A percentile compares a stretch with the other conserved stretches of the same genome.
phyloP scores from a whole-genome alignment of 2,797 vertebrate species.

The Galagoides demidoff region DNA sequence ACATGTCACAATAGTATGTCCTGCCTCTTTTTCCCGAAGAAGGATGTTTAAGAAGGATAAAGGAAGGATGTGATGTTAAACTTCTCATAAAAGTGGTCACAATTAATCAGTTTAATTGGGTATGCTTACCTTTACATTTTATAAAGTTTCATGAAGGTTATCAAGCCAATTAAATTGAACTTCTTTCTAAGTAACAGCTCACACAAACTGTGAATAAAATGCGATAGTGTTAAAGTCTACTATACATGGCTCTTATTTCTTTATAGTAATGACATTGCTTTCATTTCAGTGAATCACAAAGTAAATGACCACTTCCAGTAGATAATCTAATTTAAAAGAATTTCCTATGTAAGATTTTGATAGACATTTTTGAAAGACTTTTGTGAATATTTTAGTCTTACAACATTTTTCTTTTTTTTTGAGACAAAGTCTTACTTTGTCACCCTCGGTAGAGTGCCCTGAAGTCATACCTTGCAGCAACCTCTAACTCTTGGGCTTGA shows the following conservation, averaged over 20 bases:
- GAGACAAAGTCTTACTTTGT: too few relatives aligned
- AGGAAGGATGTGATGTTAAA: not conserved
- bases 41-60: not conserved
- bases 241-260: not conserved
- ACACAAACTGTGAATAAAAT: not conserved
- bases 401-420: not conserved
- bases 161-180: not conserved
- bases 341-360: conserved; percentile 1
- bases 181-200: not conserved
- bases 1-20: not conserved
- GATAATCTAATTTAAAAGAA: not conserved
- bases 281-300: not conserved
- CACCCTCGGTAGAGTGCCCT: too few relatives aligned
- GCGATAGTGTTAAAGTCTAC: not conserved
- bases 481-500: too few relatives aligned
- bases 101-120: not conserved
- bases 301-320: not conserved
- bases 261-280: not conserved
- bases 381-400: not conserved
- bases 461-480: too few relatives aligned
- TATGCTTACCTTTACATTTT: not conserved
- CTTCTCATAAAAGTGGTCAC: not conserved
- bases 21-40: not conserved
- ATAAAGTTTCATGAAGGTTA: not conserved
- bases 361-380: not conserved